Percentiles rank a stretch among this genome's conserved stretches.
These are phyloP conservation scores for Drosophila melanosoma DNA, from an alignment of 2,888 invertebrate genomes.

Conservation along the genomic window DNA sequence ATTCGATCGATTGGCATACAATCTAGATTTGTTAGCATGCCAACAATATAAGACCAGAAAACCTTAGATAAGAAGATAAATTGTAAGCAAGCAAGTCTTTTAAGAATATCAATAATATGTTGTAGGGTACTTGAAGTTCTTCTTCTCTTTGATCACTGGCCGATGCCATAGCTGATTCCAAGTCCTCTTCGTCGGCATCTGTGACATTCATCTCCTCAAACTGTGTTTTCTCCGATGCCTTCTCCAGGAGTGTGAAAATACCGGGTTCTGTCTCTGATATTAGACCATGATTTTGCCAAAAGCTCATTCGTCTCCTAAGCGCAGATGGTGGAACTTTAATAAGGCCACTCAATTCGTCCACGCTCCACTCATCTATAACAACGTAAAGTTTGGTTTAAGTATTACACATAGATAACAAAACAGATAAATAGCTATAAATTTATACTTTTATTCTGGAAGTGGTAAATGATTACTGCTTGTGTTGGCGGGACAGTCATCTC, in stretches of 20 bases:
- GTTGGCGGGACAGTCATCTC: constrained; percentile 95
- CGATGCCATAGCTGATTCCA: constrained; percentile 97
- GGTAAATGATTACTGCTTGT: constrained; percentile 96
- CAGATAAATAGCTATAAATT: not conserved
- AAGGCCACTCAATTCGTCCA: constrained; percentile 93
- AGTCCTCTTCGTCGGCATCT: constrained; percentile 94
- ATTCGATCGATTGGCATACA: constrained; percentile 96
- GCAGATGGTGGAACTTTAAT: constrained; percentile 95
- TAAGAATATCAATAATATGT: not conserved
- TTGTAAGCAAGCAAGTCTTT: not conserved
- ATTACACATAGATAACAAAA: not conserved
- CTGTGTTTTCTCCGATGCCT: constrained; percentile 86
- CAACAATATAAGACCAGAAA: constrained; percentile 98
- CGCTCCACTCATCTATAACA: constrained; percentile 90
- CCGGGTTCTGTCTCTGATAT: constrained; percentile 91
- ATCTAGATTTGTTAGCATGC: constrained; percentile 98
- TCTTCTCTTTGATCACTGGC: constrained; percentile 97
- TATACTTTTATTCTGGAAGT: constrained; percentile 94
- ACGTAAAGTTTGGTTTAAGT: not conserved
- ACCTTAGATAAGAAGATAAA: constrained; percentile 67
- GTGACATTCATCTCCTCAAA: constrained; percentile 86
- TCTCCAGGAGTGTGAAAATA: constrained; percentile 90
- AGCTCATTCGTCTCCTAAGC: constrained; percentile 93
- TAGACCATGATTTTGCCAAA: constrained; percentile 97
- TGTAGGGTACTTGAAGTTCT: constrained; percentile 90